Percentiles rank a stretch among this genome's conserved stretches.
These are phyloP conservation scores for Apaloderma vittatum DNA, from an alignment of 2,113 vertebrate species.

Conservation along the genomic window DNA sequence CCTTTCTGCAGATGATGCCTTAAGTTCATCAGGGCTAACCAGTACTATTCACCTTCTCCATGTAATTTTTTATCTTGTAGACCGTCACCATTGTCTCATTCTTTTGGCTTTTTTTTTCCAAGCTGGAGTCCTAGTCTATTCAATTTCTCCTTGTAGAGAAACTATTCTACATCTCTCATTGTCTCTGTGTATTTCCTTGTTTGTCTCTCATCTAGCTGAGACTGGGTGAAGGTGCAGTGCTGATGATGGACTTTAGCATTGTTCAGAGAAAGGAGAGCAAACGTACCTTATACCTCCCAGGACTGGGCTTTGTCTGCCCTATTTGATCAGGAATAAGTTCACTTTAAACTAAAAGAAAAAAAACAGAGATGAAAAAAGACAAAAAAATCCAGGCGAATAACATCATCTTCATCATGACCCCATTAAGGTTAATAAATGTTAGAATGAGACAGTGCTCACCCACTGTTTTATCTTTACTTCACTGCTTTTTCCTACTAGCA, in stretches of 20 bases:
- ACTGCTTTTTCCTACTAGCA: slow-evolving; percentile 46
- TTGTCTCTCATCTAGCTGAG: neutral
- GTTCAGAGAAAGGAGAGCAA: neutral
- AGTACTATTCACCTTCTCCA: neutral
- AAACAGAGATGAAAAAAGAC: neutral
- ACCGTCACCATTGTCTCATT: neutral
- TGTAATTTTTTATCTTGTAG: neutral
- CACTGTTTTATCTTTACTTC: slow-evolving; percentile 59
- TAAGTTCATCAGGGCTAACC: neutral
- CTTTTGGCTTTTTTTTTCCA: neutral
- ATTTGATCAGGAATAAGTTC: neutral
- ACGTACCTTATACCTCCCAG: neutral
- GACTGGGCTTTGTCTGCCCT: neutral
- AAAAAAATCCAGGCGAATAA: slow-evolving; percentile 19
- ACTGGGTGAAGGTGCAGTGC: neutral
- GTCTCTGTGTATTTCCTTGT: neutral
- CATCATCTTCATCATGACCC: slow-evolving; percentile 34
- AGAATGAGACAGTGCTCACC: slow-evolving; percentile 54
- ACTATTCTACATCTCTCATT: neutral
- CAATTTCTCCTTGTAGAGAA: neutral
- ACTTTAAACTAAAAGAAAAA: slow-evolving; percentile 14
- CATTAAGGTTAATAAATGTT: slow-evolving; percentile 65
- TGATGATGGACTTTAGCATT: neutral
- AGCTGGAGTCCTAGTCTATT: neutral
- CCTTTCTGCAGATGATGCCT: neutral